Base-by-base conservation (phyloP, 2,113 vertebrate genomes). In the Pipra filicauda region DNA sequence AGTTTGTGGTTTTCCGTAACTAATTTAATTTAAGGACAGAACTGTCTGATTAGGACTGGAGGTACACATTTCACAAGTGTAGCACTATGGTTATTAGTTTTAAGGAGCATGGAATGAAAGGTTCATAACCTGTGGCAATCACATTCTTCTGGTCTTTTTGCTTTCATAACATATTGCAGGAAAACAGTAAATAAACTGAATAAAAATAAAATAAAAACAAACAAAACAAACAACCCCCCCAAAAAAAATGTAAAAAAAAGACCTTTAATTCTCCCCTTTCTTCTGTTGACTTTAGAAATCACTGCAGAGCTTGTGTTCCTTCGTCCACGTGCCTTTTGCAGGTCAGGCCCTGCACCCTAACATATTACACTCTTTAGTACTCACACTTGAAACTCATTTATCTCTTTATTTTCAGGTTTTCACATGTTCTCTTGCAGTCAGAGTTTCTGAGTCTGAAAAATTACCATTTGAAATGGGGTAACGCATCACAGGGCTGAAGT, bases 401-500 rank as follows among this genome's bases (percentile, higher is more conserved):
- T 81, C 12, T 93, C 74, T 79, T 77, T 96, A 62, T 87, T 87
- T 96, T 95, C 33, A 44, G 12, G 33, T 90, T 88, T 94, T 76
- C 46, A 73, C 41, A 44, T 33, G 27, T 58, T 74, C 30, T 91
- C 10, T 41, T 74, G 43, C 37, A 78, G 39, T 52, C 57, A 54
- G 62, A 91, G 2, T 77, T 89, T 58, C 84, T 73, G 13, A 71
- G 30, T 49, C 8, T 58, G 28, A 74, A 79, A 62, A 41, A 71
- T 49, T 76, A 35, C 27, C 19, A 39, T 80, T 91, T 89, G 62
- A 79, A 88, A 31, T 73, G 37, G 49, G 13, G n/a, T 79, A 90
- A 46, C 85, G 43, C 19, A 73, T 66, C 49, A 30, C 39, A 61
- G 28, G 44, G 27, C n/a, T 82, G 51, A 74, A 78, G 27, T 92